Conservation (phyloP, 1,140 invertebrate genomes). For the Formica exsecta region DNA sequence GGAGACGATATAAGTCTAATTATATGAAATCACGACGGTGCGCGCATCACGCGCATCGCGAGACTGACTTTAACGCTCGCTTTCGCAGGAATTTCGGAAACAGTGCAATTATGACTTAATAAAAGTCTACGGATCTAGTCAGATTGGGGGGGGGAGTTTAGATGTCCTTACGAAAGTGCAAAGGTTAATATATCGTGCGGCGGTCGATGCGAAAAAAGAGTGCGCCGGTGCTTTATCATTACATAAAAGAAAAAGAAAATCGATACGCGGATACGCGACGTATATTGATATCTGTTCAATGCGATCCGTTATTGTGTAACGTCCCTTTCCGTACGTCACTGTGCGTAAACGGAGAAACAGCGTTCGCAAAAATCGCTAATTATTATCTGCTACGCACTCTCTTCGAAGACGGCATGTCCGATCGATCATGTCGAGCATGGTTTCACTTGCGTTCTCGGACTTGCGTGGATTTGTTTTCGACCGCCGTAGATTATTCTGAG, state of each 20-base stretch:
- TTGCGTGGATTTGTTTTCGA: conserved; percentile 64
- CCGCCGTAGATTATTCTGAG: conserved; percentile 68
- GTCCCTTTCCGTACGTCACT: neutral
- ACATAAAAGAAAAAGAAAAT: neutral
- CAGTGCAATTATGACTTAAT: conserved; percentile 70
- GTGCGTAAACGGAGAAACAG: neutral
- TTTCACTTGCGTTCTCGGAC: conserved; percentile 73
- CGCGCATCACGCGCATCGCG: conserved; percentile 62
- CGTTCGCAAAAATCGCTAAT: neutral
- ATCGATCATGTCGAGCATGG: conserved; percentile 63
- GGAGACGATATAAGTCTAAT: conserved; percentile 46
- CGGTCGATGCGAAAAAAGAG: conserved; percentile 37
- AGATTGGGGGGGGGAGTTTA: conserved; percentile 33
- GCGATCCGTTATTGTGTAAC: conserved; percentile 19
- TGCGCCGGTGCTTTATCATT: conserved; percentile 34
- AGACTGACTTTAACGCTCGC: conserved; percentile 72
- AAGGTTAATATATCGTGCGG: conserved; percentile 53
- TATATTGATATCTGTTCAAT: conserved; percentile 9
- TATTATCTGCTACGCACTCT: neutral
- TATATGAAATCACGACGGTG: conserved; percentile 63
- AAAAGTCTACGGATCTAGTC: conserved; percentile 69
- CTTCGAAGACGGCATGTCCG: conserved; percentile 61
- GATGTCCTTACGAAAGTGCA: conserved; percentile 56
- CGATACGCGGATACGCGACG: neutral
- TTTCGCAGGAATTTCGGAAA: conserved; percentile 62